Percentiles rank a stretch among this genome's conserved stretches.
phyloP scores from a whole-genome alignment of 2,797 vertebrate species.

The Anabacerthia variegaticeps region DNA sequence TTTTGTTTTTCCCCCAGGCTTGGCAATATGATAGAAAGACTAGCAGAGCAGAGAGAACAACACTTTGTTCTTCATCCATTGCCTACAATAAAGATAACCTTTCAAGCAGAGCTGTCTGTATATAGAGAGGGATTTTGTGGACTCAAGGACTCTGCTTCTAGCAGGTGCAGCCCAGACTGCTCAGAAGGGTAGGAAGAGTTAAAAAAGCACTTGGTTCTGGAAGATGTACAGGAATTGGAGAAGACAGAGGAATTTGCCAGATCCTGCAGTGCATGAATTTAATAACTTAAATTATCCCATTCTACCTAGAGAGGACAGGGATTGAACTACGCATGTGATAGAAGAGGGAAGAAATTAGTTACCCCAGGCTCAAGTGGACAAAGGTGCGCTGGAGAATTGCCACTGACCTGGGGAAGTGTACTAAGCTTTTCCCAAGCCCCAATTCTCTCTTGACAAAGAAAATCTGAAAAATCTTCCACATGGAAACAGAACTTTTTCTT shows the following conservation, averaged over 20 bases:
- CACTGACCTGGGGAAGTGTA: conserved; percentile 12
- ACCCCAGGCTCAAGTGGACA: conserved; percentile 4
- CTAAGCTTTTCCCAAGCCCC: conserved; percentile 28
- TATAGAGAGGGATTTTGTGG: background rate
- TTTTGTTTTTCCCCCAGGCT: background rate
- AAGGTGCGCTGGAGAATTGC: conserved; percentile 1
- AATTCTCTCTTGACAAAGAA: background rate
- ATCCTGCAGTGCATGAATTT: background rate
- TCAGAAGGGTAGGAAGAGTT: background rate
- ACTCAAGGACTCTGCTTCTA: background rate
- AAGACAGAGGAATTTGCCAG: conserved; percentile 49
- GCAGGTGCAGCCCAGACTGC: conserved; percentile 22
- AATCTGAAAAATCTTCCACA: conserved; percentile 26
- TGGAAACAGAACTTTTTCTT: background rate
- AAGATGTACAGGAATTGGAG: conserved; percentile 34
- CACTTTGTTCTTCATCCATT: background rate
- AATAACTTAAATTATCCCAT: conserved; percentile 23
- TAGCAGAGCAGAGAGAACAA: background rate
- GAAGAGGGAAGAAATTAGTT: background rate
- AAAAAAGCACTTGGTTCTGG: conserved; percentile 35
- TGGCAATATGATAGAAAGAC: conserved; percentile 22
- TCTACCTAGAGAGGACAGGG: background rate
- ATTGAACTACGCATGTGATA: background rate
- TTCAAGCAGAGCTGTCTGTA: background rate
- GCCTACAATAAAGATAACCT: conserved; percentile 20